These are phyloP conservation scores for Julus scanicus DNA, from an alignment of 2,888 invertebrate species.

Conservation along the genomic window DNA sequence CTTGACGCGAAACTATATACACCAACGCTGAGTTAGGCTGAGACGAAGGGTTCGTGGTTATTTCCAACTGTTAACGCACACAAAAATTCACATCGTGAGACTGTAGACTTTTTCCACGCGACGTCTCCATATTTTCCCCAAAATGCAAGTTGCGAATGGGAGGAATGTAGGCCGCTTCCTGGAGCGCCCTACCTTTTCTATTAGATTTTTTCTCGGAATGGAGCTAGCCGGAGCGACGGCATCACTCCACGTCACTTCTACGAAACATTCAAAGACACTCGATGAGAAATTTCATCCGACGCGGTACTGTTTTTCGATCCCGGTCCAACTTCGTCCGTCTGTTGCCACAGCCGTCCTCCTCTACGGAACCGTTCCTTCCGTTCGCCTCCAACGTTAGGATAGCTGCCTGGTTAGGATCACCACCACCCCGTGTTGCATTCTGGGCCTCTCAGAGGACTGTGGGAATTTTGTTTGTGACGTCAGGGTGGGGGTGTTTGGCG, in stretches of 20 bases:
- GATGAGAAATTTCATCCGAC: too few relatives aligned
- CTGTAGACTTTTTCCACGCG: background rate
- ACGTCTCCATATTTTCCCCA: conserved; percentile 19
- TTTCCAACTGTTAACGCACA: background rate
- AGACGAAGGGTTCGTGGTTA: background rate
- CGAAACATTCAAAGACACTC: background rate
- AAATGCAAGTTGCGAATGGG: background rate
- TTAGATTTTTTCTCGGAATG: too few relatives aligned
- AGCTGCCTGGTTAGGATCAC: background rate
- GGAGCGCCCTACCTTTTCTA: background rate
- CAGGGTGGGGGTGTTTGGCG: background rate
- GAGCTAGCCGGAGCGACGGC: background rate
- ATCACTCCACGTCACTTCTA: background rate
- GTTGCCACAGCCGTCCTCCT: background rate
- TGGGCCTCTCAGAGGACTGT: background rate
- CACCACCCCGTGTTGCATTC: background rate
- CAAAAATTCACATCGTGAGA: background rate
- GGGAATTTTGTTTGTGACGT: background rate
- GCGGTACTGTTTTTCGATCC: background rate
- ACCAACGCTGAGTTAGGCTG: background rate
- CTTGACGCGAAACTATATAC: background rate
- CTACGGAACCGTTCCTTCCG: too few relatives aligned
- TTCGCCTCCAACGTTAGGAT: background rate
- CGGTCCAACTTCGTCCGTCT: background rate
- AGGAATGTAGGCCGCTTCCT: background rate